Percentiles rank a stretch among this genome's conserved stretches.
Conservation (phyloP, 2,113 vertebrate genomes). For the Macrotus californicus region DNA sequence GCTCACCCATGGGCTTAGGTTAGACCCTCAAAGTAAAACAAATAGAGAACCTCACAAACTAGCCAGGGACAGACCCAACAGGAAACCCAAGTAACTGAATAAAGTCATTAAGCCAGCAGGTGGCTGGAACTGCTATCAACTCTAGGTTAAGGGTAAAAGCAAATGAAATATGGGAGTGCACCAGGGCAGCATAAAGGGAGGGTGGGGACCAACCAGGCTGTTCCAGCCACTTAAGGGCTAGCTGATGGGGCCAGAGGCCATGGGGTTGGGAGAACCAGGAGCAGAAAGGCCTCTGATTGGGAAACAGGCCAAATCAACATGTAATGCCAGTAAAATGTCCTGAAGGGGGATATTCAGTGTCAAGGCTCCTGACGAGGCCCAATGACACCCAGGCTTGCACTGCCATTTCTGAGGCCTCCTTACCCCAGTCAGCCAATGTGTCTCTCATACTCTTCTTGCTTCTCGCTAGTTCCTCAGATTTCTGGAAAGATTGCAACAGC, state of each 20-base stretch:
- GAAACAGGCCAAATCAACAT: not conserved
- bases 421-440: not conserved
- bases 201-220: not conserved
- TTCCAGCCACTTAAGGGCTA: not conserved
- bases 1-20: not conserved
- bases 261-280: not conserved
- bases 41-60: not conserved
- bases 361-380: not conserved
- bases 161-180: not conserved
- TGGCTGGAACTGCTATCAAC: not conserved
- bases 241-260: not conserved
- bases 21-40: not conserved
- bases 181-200: not conserved
- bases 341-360: not conserved
- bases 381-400: not conserved
- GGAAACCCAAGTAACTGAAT: not conserved
- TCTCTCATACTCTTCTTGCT: not conserved
- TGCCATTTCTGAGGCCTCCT: not conserved
- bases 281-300: not conserved
- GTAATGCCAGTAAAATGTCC: not conserved
- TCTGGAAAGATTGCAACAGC: not conserved
- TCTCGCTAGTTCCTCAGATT: not conserved
- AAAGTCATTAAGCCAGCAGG: not conserved
- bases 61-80: not conserved
- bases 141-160: constrained; percentile 15